Percentiles rank a stretch among this genome's conserved stretches.
phyloP scores from a whole-genome alignment of 2,888 invertebrate genomes.

The Megaustenia siamemsis region DNA sequence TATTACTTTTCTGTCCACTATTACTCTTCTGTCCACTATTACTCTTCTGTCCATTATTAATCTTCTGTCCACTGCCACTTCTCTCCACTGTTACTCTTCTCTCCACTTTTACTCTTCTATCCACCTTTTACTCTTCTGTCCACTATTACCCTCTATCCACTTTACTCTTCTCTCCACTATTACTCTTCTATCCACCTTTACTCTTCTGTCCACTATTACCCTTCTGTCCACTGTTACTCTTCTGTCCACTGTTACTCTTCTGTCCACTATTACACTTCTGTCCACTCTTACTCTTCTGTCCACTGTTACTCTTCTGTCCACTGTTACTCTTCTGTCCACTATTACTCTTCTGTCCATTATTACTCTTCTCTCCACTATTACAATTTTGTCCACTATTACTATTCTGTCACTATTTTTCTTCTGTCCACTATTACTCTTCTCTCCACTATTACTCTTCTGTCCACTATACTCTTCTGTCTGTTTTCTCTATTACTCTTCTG shows the following conservation, averaged over 20 bases:
- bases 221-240: not conserved
- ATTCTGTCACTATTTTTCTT: constrained; percentile 25
- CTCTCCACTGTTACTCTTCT: no score
- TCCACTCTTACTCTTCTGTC: constrained; percentile 22
- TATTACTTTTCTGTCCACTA: no score
- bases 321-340: constrained; percentile 20
- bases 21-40: no score
- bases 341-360: constrained; percentile 27
- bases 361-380: not conserved
- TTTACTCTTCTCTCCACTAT: not conserved
- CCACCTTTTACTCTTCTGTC: no score
- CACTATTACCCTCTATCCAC: no score
- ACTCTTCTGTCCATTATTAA: no score
- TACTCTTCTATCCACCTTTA: not conserved
- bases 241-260: constrained; percentile 14
- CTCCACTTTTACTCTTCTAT: no score
- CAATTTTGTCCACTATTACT: no score
- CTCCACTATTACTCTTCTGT: not conserved
- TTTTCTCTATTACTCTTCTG: not conserved
- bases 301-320: constrained; percentile 17
- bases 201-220: not conserved
- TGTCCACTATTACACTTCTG: constrained; percentile 9
- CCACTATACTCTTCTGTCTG: not conserved
- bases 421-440: constrained; percentile 25
- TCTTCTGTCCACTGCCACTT: no score